Conservation (phyloP, 2,797 vertebrate genomes). For the Euphonia xanthogaster region DNA sequence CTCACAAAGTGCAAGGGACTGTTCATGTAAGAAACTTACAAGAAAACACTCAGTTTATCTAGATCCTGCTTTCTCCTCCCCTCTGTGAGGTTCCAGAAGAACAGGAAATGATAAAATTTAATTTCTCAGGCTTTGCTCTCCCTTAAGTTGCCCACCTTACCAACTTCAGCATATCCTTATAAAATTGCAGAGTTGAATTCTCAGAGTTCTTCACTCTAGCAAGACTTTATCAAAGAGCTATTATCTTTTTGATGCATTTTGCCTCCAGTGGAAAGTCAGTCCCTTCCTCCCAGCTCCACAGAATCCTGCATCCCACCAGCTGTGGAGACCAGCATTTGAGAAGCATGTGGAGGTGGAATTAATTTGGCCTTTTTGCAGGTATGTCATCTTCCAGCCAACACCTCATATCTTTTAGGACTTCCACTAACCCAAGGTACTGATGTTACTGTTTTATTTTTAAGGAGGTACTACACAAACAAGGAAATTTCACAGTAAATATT, state of each 20-base stretch:
- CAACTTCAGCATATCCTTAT: not conserved
- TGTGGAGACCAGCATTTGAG: not conserved
- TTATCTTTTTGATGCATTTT: not conserved
- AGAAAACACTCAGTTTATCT: not conserved
- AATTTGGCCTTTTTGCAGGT: not conserved
- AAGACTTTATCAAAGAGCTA: not conserved
- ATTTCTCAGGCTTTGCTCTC: not conserved
- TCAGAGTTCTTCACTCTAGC: not conserved
- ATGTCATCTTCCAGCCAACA: not conserved
- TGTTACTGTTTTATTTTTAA: not conserved
- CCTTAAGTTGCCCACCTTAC: not conserved
- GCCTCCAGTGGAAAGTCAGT: not conserved
- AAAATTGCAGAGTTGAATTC: not conserved
- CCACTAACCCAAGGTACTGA: not conserved
- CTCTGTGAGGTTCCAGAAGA: not conserved
- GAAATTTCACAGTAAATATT: not conserved
- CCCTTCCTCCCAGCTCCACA: not conserved
- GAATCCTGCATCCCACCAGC: fast-evolving
- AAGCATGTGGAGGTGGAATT: not conserved
- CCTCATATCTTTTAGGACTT: not conserved
- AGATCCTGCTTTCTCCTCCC: not conserved
- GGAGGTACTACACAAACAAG: not conserved
- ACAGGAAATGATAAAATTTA: not conserved
- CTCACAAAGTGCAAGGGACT: not conserved
- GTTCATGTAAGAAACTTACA: not conserved